Conservation (phyloP, 2,797 vertebrate species). For the Psittacula echo region DNA sequence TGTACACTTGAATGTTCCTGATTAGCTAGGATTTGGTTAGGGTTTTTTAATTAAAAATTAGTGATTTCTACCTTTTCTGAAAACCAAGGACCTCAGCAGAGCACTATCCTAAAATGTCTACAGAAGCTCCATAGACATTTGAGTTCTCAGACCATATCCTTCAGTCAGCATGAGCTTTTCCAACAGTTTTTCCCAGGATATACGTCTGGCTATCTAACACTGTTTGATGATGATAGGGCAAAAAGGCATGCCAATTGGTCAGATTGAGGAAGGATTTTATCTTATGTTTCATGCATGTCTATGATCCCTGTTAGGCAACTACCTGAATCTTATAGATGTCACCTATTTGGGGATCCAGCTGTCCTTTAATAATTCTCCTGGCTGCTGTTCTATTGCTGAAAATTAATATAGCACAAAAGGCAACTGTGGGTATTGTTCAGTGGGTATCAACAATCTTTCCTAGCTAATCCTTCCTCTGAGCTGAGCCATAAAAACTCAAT, state of each 20-base stretch:
- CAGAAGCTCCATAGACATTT: background rate
- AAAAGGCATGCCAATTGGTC: background rate
- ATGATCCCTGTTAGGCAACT: background rate
- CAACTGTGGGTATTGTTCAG: background rate
- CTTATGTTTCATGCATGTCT: background rate
- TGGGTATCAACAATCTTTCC: background rate
- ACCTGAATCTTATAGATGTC: background rate
- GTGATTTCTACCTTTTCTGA: background rate
- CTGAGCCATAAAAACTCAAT: conserved; percentile 11
- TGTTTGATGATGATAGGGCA: background rate
- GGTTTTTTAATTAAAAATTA: background rate
- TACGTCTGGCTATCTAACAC: background rate
- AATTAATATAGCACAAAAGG: conserved; percentile 16
- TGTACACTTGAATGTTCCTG: background rate
- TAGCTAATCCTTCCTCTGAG: conserved; percentile 16
- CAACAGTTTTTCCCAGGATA: too few relatives aligned
- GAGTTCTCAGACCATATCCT: background rate
- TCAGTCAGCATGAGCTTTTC: background rate
- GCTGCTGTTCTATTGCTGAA: background rate
- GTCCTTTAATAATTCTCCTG: background rate
- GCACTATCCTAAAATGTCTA: background rate
- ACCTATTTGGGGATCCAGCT: background rate
- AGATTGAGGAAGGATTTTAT: background rate
- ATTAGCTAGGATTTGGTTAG: background rate
- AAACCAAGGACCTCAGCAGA: background rate